Conservation (phyloP, 2,113 vertebrate species). For the Girardinichthys multiradiatus region DNA sequence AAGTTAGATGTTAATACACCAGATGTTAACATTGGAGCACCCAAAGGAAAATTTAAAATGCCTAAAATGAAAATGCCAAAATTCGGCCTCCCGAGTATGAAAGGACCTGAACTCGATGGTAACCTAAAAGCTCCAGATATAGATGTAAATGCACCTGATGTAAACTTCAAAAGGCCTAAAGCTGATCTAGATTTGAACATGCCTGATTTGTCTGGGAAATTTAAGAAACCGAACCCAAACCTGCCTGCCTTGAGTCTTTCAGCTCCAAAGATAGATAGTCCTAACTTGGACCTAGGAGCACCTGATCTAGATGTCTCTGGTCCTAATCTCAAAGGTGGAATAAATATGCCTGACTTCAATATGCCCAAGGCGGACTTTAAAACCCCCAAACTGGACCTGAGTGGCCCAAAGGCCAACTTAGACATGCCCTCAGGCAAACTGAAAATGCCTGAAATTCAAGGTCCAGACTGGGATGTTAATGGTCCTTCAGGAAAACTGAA, state of each 20-base stretch:
- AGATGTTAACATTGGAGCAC: conserved; percentile 49
- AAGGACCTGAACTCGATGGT: conserved; percentile 39
- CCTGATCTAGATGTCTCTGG: conserved; percentile 50
- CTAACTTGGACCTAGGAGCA: conserved; percentile 40
- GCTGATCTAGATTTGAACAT: conserved; percentile 3
- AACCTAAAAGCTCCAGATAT: conserved; percentile 47
- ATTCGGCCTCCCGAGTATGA: conserved; percentile 30
- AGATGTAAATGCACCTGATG: conserved; percentile 38
- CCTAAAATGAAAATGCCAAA: conserved; percentile 65
- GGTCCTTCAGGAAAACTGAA: conserved; percentile 33
- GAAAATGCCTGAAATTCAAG: conserved; percentile 30
- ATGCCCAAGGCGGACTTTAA: conserved; percentile 30
- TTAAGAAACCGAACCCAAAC: conserved; percentile 10
- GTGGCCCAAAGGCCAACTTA: conserved; percentile 24
- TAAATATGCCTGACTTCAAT: conserved; percentile 52
- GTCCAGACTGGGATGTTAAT: conserved; percentile 34
- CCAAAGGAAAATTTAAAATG: conserved; percentile 53
- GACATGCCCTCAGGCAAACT: conserved; percentile 39
- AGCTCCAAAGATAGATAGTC: conserved; percentile 37
- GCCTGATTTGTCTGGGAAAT: not conserved
- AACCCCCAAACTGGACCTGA: conserved; percentile 51
- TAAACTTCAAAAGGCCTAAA: conserved; percentile 33
- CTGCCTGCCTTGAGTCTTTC: conserved; percentile 36
- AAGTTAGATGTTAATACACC: conserved; percentile 49
- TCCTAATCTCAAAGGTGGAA: conserved; percentile 42